Evolutionary conservation across 2,888 invertebrate genomes (phyloP), one percentile per base, ranked within the genome.

Genomic region (Erebia aethiops): DNA sequence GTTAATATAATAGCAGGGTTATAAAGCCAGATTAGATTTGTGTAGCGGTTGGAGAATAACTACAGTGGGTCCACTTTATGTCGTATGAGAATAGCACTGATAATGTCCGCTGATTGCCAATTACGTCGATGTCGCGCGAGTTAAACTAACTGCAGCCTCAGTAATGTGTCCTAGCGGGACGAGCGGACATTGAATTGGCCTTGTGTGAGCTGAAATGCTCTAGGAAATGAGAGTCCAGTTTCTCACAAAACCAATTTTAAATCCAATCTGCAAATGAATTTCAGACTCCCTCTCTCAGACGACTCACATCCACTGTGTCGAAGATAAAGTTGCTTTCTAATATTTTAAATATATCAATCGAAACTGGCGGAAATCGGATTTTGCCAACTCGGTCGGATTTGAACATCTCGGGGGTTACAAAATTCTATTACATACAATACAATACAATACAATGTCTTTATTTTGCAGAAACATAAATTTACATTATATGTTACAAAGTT

Each of bases 141-240:
- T 58, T 67, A 14, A 58, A 67, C 67, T 67, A 61, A 61, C 51
- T 67, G 70, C 56, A 52, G 57, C 69, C 67, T 54, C 70, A 70
- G 69, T 74, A 69, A 61, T 61, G 52, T 43, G 51, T 52, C 61
- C 60, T 51, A 43, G 61, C 65, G 56, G 61, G 65, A 43, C 56
- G 14, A 41, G 57, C 58, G 67, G 72, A 67, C 67, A 70, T 66
- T 72, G 58, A 63, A 72, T 70, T 72, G 63, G 70, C 67, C 61
- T 66, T 43, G 63, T 67, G 63, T 67, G 62, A 62, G 54, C 62
- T 43, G 63, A 63, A 43, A 57, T 49, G 49, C 46, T 49, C 69
- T 35, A 57, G 63, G 54, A 57, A 69, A 69, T 64, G 26, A 51
- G 51, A 35, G 64, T 16, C 51, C 16, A 56, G 64, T 43, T 49